A percentile compares a stretch with the other conserved stretches of the same genome.
Conservation (phyloP, 2,888 invertebrate genomes). For the Drosophila antonietae region DNA sequence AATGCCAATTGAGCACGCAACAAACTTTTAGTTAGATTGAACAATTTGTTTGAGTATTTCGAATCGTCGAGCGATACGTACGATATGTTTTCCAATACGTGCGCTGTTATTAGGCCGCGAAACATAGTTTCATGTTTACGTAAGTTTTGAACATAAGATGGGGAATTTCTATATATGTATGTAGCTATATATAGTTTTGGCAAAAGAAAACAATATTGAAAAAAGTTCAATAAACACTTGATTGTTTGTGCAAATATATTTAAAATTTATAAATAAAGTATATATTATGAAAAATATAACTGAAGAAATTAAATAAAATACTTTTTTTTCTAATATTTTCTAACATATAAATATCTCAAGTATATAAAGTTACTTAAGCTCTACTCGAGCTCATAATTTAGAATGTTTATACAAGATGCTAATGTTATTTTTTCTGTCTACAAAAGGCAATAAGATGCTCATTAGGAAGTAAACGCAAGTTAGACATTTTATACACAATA, state of each 20-base stretch:
- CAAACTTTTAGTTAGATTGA: conserved; percentile 71
- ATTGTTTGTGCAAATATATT: not conserved
- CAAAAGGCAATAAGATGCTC: not conserved
- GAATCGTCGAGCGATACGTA: not conserved
- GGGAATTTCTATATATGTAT: not conserved
- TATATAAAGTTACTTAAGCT: not conserved
- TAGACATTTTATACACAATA: not conserved
- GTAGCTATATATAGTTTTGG: not conserved
- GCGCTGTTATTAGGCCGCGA: conserved; percentile 5
- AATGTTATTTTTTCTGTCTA: not conserved
- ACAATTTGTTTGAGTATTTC: conserved; percentile 29
- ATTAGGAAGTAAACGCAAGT: not conserved
- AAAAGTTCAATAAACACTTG: not conserved
- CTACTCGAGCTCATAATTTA: not conserved
- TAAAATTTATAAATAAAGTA: too few species aligned
- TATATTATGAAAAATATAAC: too few species aligned
- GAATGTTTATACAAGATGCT: not conserved
- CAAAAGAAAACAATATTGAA: not conserved
- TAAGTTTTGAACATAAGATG: conserved; percentile 8
- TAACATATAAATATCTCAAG: not conserved
- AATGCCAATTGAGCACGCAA: conserved; percentile 70
- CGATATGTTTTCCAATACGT: conserved; percentile 6
- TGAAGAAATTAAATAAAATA: too few species aligned
- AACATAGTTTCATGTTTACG: conserved; percentile 15
- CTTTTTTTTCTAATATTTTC: not conserved